Conservation (phyloP, 2,888 invertebrate genomes). For the Drosophila pseudotalamancana region DNA sequence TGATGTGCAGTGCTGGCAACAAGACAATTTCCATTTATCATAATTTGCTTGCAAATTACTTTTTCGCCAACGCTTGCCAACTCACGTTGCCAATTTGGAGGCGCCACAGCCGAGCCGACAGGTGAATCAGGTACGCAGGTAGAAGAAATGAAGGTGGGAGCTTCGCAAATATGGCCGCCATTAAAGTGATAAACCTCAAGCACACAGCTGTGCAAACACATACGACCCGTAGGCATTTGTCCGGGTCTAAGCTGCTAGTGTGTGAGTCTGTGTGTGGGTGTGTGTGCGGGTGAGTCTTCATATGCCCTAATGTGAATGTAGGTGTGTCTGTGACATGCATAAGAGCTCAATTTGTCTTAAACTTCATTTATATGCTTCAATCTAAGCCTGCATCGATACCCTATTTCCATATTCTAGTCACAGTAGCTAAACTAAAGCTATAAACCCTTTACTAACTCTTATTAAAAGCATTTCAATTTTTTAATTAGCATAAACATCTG, state of each 20-base stretch:
- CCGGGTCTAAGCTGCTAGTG: not conserved
- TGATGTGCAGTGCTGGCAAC: constrained; percentile 44
- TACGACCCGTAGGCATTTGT: constrained; percentile 43
- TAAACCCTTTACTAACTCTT: constrained; percentile 29
- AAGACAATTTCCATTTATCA: constrained; percentile 68
- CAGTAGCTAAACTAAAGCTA: constrained; percentile 13
- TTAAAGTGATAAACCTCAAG: constrained; percentile 71
- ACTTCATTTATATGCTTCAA: constrained; percentile 25
- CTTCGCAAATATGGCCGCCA: constrained; percentile 73
- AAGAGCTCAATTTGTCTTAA: constrained; percentile 68
- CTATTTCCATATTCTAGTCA: not conserved
- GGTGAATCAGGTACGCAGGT: constrained; percentile 25
- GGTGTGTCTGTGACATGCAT: constrained; percentile 28
- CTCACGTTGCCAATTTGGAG: constrained; percentile 73
- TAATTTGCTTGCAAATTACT: constrained; percentile 76
- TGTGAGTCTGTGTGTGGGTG: constrained; percentile 1
- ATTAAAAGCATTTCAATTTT: constrained; percentile 31
- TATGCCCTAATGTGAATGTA: not conserved
- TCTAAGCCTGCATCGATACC: constrained; percentile 25
- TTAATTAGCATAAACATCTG: constrained; percentile 23
- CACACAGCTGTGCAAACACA: constrained; percentile 50
- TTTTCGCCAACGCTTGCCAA: constrained; percentile 49
- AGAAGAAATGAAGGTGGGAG: constrained; percentile 34
- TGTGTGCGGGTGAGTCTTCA: constrained; percentile 13
- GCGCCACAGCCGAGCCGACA: constrained; percentile 21